Evolutionary conservation across 2,113 vertebrate species (phyloP).

Genomic region (Nyctibius bracteatus): DNA sequence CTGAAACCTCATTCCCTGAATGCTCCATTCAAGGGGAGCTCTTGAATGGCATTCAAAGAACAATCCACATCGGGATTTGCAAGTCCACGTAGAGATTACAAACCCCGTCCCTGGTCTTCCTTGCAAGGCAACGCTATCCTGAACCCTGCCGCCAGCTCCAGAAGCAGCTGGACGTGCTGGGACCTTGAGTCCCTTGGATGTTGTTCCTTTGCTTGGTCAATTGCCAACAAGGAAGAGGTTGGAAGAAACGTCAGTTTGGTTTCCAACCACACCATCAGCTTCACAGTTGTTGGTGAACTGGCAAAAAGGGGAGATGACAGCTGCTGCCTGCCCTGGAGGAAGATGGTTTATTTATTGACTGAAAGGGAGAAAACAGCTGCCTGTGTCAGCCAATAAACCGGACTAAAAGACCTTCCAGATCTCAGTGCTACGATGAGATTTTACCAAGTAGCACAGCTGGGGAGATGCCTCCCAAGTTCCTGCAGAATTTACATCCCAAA

Average conservation of each 20-base stretch:
- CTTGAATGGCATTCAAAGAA: neutral
- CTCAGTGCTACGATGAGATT: neutral
- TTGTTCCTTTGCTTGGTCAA: neutral
- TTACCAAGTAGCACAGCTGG: neutral
- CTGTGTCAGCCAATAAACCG: fast-evolving
- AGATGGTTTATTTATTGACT: neutral
- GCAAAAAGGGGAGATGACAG: neutral
- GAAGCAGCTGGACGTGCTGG: neutral
- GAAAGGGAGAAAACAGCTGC: neutral
- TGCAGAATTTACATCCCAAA: neutral
- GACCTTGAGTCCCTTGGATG: neutral
- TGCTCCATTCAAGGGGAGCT: too few species aligned
- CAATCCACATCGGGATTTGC: neutral
- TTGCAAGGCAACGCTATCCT: neutral
- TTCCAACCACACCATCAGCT: neutral
- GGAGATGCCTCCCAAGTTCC: neutral
- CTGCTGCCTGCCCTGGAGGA: neutral
- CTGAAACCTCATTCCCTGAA: too few species aligned
- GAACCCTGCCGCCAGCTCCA: neutral
- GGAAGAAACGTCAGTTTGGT: neutral
- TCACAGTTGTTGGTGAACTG: neutral
- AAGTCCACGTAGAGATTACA: neutral
- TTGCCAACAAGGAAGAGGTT: neutral
- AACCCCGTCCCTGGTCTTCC: neutral
- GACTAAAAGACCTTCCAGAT: neutral